Percentiles rank a stretch among this genome's conserved stretches.
These are phyloP conservation scores for Sphinx pinastri DNA, from an alignment of 2,888 invertebrate species.

Conservation along the genomic window DNA sequence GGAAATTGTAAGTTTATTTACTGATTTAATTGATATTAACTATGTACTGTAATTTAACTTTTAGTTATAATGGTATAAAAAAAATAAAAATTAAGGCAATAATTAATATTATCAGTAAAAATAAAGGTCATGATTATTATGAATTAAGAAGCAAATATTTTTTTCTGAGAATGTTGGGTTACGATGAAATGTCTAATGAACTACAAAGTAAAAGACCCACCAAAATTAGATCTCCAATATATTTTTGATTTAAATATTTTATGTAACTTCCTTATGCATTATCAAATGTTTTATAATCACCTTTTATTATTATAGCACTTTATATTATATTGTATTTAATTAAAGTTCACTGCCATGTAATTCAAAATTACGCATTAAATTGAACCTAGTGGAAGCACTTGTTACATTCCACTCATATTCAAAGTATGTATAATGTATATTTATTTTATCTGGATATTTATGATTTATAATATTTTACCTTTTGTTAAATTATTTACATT, in stretches of 20 bases:
- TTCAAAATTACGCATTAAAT: conserved; percentile 2
- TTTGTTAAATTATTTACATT: conserved; percentile 33
- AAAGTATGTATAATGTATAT: conserved; percentile 32
- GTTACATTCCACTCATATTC: conserved; percentile 38
- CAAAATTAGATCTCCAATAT: conserved; percentile 7
- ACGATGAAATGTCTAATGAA: background rate
- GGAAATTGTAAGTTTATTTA: background rate
- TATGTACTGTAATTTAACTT: background rate
- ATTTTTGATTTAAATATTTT: background rate
- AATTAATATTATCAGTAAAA: background rate
- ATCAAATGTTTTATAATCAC: background rate
- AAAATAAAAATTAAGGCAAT: conserved; percentile 1
- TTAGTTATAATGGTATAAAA: background rate
- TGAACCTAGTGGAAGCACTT: conserved; percentile 31
- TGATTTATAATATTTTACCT: conserved; percentile 35
- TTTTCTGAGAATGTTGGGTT: background rate
- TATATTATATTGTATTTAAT: background rate
- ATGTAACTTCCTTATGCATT: background rate
- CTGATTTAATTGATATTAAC: conserved; percentile 3
- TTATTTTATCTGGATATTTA: conserved; percentile 34
- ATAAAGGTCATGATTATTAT: background rate
- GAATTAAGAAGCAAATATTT: background rate
- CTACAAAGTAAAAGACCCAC: background rate
- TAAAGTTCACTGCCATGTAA: background rate
- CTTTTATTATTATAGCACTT: background rate